Evolutionary conservation across 2,888 invertebrate species (phyloP), one percentile per base, ranked within the genome.

Genomic region (Omphaloscelis lunosa): DNA sequence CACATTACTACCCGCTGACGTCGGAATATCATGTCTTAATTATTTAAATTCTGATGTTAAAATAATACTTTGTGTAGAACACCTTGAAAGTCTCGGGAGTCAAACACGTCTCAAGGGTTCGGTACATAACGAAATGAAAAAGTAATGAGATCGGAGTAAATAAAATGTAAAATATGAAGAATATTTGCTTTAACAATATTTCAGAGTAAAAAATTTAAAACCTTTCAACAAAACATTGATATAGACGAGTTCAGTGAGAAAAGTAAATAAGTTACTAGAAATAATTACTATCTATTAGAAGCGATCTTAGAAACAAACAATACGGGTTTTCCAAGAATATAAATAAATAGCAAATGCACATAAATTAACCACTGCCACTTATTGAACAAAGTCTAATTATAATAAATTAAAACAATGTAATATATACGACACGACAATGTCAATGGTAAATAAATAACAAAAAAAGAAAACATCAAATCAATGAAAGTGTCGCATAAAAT

Each of bases 401-500:
- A 77, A 85, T 77, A 77, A 82, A 85, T 72, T 83, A 62, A 77
- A 75, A 81, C 77, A 77, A 75, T 41, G 61, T 58, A 71, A 77
- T 53, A 61, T 27, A 79, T 45, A 84, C 71, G 71, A 72, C 27
- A 41, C 34, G n/a, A 66, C 65, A 76, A 74, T 63, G 69, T 63
- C 73, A 59, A 34, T 45, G 67, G 61, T 72, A 70, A 61, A 73
- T 53, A 75, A 79, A 82, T 45, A 80, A 75, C 66, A 69, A 56
- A 66, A 51, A 66, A 51, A 51, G 17, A 51, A 51, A 77, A 72
- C 53, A 70, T 71, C 75, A 77, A 80, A 81, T 85, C 80, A 79
- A 86, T 83, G 79, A 83, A 83, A 85, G 72, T 62, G 82, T 78
- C 87, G 83, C 85, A 88, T 85, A 83, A 80, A 84, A 85, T 78